Evolutionary conservation across 2,113 vertebrate species (phyloP), one percentile per base, ranked within the genome.

Genomic region (Danio rerio): DNA sequence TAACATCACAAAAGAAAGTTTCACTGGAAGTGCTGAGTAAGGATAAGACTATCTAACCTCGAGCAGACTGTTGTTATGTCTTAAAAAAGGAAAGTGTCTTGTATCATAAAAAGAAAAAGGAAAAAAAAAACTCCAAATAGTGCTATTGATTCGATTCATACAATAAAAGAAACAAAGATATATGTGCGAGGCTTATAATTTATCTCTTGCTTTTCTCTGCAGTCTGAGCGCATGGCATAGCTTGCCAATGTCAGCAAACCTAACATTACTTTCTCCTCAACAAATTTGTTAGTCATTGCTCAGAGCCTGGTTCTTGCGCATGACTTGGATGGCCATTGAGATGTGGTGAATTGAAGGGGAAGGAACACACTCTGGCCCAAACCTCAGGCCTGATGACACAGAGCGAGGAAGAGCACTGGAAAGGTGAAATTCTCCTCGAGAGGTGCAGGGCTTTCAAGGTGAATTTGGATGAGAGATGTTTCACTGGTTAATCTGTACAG

Each of bases 401-500:
- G 52, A 72, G 63, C 18, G 12, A 80, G 72, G 21, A 77, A 65
- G 47, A 58, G 15, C 42, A 62, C 55, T 52, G 18, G 82, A 81
- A 62, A 72, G 66, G 71, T 77, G 78, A 53, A 70, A 81, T 72
- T 81, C 59, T 63, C 65, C 58, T 43, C 53, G 4, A 71, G 49
- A 79, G 66, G 68, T 78, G 61, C 72, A 78, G 43, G 80, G 59
- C 82, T 61, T 55, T 53, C 45, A 56, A 77, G 69, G 78, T 68
- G 52, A 78, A 78, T 86, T 55, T 78, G 74, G 59, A 84, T 59
- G 16, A 31, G 66, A 81, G 74, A 50, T 80, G 61, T 81, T 84
- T 53, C 73, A 11, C 82, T 74, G 79, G 73, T 84, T 84, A 84
- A 86, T 74, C 73, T 78, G 78, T 68, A 74, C 82, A 76, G 77